These are phyloP conservation scores for Metellina segmentata DNA, from an alignment of 2,888 invertebrate genomes.

Conservation along the genomic window DNA sequence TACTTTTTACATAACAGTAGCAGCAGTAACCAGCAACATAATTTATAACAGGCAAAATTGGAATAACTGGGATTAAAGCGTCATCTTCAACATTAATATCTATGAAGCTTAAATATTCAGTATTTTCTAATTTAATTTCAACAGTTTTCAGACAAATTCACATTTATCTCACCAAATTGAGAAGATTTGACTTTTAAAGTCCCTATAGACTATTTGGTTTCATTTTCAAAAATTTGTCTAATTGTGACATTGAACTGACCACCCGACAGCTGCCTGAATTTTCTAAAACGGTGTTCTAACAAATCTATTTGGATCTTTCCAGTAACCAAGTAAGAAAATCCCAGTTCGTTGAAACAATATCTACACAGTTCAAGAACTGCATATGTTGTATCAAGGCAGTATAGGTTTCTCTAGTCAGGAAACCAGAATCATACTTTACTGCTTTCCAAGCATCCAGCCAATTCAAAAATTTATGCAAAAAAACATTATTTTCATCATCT, in stretches of 20 bases:
- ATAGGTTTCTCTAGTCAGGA: slow-evolving; percentile 12
- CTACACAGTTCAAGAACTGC: slow-evolving; percentile 1
- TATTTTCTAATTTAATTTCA: background rate
- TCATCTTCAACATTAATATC: background rate
- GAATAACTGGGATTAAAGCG: background rate
- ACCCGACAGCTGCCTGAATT: slow-evolving; percentile 16
- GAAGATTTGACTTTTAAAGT: background rate
- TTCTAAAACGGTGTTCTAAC: slow-evolving; percentile 11
- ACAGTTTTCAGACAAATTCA: background rate
- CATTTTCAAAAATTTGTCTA: slow-evolving; percentile 25
- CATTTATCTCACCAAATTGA: too few species aligned
- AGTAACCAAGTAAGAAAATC: slow-evolving; percentile 12
- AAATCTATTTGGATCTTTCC: slow-evolving; percentile 40
- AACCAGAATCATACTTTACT: slow-evolving; percentile 11
- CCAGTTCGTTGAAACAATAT: background rate
- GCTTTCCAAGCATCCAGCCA: slow-evolving; percentile 24
- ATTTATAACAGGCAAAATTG: too few species aligned
- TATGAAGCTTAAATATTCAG: background rate
- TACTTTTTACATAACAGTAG: background rate
- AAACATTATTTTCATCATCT: background rate
- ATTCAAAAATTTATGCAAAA: slow-evolving; percentile 8
- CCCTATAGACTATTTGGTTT: background rate
- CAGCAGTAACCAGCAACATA: slow-evolving; percentile 19
- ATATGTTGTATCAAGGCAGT: slow-evolving; percentile 5
- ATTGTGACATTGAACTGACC: slow-evolving; percentile 17